Evolutionary conservation across 2,797 vertebrate genomes (phyloP), one percentile per base, ranked within the genome.

Genomic region (Phataginus tricuspis): DNA sequence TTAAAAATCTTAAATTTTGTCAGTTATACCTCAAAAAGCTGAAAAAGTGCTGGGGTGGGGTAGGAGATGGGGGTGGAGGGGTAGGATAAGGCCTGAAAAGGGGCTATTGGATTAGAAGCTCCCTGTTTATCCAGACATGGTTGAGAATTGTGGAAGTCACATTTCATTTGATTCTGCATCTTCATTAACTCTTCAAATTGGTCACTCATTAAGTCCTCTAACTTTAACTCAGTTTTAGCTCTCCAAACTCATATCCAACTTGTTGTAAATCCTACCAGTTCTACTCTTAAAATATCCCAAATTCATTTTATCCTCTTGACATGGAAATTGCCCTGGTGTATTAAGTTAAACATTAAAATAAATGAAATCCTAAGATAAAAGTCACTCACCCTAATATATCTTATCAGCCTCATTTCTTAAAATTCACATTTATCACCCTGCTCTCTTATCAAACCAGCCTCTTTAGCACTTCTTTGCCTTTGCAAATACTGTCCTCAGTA

Each of bases 261-360:
- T 51, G 29, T 39, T 94, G n/a, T 74, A 90, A 84, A 92, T 84
- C 39, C 39, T 95, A 68, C 37, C 45, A 84, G 59, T 31, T 80
- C 51, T 34, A 72, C 16, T 89, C 19, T 88, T 89, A 55, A 82
- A 95, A 63, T 80, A 85, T 59, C 68, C 68, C 51, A 90, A 82
- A 78, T 72, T 78, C 31, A 90, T 89, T 75, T 53, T 82, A n/a
- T 83, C 42, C 42, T 85, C 42, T 34, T 91, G 14, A 79, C 8
- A 78, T 29, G 39, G 21, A 29, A 83, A 74, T 4, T 75, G 2
- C n/a, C 31, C 31, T 74, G 15, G 25, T 63, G 0, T 71, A 84
- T 57, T 77, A 74, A 83, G 29, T 82, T 88, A 87, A 91, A 87
- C 8, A 89, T 49, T 78, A 83, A 93, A 90, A 90, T 82, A 71